Evolutionary conservation across 2,113 vertebrate species (phyloP).

Genomic region (Myotis lucifugus): DNA sequence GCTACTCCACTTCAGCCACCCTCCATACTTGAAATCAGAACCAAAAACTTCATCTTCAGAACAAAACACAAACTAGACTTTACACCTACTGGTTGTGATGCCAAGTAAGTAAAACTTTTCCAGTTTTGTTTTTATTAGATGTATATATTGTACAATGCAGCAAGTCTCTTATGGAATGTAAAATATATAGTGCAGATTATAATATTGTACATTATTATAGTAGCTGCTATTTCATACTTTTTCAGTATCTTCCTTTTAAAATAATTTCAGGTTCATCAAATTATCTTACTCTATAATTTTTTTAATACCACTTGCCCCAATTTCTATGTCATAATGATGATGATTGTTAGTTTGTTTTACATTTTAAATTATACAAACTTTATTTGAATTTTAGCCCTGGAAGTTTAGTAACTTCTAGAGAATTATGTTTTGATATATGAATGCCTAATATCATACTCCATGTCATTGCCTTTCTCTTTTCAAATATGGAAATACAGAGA

Average conservation of each 20-base stretch:
- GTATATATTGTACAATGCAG: neutral
- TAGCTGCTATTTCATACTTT: neutral
- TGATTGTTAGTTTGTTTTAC: neutral
- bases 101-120: constrained; percentile 85
- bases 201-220: neutral
- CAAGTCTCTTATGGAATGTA: neutral
- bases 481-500: neutral
- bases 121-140: neutral
- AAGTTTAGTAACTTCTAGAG: neutral
- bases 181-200: neutral
- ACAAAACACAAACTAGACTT: constrained; percentile 94
- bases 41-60: constrained; percentile 92
- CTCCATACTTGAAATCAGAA: constrained; percentile 91
- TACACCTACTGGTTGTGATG: constrained; percentile 89
- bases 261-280: neutral
- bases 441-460: no score
- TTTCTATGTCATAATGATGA: neutral
- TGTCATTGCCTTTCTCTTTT: neutral
- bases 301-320: neutral
- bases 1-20: constrained; percentile 90
- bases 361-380: neutral
- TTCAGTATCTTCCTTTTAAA: neutral
- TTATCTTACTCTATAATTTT: neutral
- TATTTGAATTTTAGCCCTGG: constrained; percentile 21
- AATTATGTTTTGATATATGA: neutral